Evolutionary conservation across 1,140 invertebrate species (phyloP).

Genomic region (Macrocentrus cingulum): DNA sequence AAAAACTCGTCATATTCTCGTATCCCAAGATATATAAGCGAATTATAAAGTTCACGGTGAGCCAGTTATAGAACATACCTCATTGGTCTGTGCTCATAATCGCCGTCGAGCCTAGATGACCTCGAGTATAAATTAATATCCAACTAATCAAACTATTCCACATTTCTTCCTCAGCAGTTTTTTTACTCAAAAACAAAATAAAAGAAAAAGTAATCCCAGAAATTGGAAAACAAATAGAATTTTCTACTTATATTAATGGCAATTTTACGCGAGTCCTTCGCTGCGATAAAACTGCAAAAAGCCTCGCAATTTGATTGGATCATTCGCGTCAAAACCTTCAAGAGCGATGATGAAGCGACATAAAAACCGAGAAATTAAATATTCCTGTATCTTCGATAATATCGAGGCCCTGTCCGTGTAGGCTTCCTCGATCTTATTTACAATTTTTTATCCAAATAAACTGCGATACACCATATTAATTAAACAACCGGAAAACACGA

Average conservation of each 20-base stretch:
- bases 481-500: not conserved
- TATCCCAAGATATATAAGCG: not conserved
- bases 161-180: not conserved
- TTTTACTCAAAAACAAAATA: too few relatives aligned
- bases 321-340: slow-evolving; percentile 6
- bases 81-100: slow-evolving; percentile 12
- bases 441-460: too few relatives aligned
- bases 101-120: not conserved
- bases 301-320: not conserved
- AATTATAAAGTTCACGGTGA: slow-evolving; percentile 8
- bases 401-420: not conserved
- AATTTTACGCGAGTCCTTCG: slow-evolving; percentile 12
- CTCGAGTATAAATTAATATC: slow-evolving; percentile 6
- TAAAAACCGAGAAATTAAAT: slow-evolving; percentile 17
- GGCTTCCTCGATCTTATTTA: not conserved
- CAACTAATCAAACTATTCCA: not conserved
- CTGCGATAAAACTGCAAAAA: slow-evolving; percentile 25
- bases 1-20: not conserved
- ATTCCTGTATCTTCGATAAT: not conserved
- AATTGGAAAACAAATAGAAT: too few relatives aligned
- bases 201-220: too few relatives aligned
- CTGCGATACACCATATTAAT: not conserved
- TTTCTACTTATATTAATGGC: too few relatives aligned
- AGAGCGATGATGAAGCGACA: slow-evolving; percentile 6
- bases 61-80: not conserved